phyloP scores from a whole-genome alignment of 2,888 invertebrate species.

The Rhagophthalmus giganteus region DNA sequence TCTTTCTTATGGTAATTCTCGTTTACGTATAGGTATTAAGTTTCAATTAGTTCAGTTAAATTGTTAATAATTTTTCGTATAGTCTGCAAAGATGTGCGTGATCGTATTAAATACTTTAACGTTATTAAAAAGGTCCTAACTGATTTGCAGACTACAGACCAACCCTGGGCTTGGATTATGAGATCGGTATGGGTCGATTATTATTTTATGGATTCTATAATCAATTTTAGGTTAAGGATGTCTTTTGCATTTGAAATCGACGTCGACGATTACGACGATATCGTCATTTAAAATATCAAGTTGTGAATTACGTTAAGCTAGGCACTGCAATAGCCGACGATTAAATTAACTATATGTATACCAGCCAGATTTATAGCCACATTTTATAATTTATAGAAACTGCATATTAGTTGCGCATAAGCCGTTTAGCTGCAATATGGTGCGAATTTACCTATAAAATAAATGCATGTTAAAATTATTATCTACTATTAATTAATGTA shows the following conservation, averaged over 20 bases:
- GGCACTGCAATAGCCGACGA: slow-evolving; percentile 10
- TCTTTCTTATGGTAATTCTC: too few relatives aligned
- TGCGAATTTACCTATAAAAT: slow-evolving; percentile 17
- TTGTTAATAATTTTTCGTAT: neutral
- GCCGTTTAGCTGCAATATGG: slow-evolving; percentile 17
- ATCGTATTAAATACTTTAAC: slow-evolving; percentile 1
- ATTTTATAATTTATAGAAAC: slow-evolving; percentile 4
- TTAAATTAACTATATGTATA: slow-evolving; percentile 13
- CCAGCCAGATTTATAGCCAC: slow-evolving; percentile 14
- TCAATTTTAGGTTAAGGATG: too few relatives aligned
- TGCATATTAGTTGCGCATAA: slow-evolving; percentile 12
- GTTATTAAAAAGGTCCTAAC: slow-evolving; percentile 4
- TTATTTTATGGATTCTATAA: slow-evolving; percentile 3
- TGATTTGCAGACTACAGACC: slow-evolving; percentile 25
- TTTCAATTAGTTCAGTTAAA: neutral
- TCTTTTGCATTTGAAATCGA: neutral
- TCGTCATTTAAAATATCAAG: neutral
- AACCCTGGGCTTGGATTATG: slow-evolving; percentile 31
- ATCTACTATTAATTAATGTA: neutral
- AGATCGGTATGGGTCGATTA: slow-evolving; percentile 16
- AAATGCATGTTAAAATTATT: slow-evolving; percentile 2
- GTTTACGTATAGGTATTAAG: too few relatives aligned
- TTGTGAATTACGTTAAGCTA: slow-evolving; percentile 6
- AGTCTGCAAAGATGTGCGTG: slow-evolving; percentile 12
- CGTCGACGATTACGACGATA: neutral